Conservation (phyloP, 2,113 vertebrate genomes). For the Piliocolobus tephrosceles region DNA sequence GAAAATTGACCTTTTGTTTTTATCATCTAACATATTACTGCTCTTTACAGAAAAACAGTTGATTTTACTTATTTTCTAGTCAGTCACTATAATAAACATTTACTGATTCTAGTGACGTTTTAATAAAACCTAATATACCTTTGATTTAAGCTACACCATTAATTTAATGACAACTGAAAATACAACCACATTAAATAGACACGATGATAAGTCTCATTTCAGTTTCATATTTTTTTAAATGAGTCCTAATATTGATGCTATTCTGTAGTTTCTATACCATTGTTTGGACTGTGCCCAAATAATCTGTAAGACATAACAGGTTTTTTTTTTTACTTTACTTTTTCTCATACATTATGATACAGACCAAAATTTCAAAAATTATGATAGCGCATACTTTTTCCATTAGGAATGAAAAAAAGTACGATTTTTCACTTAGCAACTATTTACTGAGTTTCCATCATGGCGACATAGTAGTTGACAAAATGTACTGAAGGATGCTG, state of each 20-base stretch:
- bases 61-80: constrained; percentile 5
- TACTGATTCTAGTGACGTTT: constrained; percentile 31
- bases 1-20: constrained; percentile 19
- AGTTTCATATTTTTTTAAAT: neutral
- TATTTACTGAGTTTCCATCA: neutral
- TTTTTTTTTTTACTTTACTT: neutral
- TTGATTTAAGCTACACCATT: constrained; percentile 16
- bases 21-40: neutral
- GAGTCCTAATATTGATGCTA: neutral
- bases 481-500: neutral
- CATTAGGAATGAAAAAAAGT: neutral
- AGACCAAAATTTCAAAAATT: neutral
- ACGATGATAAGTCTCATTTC: neutral
- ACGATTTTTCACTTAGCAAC: neutral
- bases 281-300: neutral
- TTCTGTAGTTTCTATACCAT: constrained; percentile 4
- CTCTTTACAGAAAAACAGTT: constrained; percentile 30
- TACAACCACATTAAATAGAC: neutral
- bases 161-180: constrained; percentile 33
- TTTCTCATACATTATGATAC: neutral
- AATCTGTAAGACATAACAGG: neutral
- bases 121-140: neutral
- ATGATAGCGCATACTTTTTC: neutral
- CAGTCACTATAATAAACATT: constrained; percentile 7
- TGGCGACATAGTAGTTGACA: neutral